These are phyloP conservation scores for Phrixothrix hirtus DNA, from an alignment of 2,888 invertebrate species.

Conservation along the genomic window DNA sequence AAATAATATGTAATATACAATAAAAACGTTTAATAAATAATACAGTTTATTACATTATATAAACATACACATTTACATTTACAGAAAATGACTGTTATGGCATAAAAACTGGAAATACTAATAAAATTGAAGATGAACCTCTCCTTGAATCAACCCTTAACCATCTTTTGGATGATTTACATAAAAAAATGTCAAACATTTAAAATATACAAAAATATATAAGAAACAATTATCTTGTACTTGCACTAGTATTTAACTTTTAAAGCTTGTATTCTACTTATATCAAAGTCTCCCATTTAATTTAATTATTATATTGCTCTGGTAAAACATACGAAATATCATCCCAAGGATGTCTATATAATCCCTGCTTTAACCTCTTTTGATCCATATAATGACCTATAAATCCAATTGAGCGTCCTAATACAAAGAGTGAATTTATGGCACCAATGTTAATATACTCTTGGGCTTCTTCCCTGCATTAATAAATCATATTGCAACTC, in stretches of 20 bases:
- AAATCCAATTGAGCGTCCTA: slow-evolving; percentile 97
- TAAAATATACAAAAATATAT: neutral
- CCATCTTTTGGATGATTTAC: neutral
- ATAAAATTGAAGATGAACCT: neutral
- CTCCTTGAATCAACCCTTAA: neutral
- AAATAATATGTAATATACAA: neutral
- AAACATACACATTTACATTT: neutral
- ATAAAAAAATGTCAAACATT: neutral
- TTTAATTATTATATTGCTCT: slow-evolving; percentile 64
- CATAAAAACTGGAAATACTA: neutral
- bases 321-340: slow-evolving; percentile 91
- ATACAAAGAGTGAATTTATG: slow-evolving; percentile 96
- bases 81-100: neutral
- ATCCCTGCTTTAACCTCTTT: slow-evolving; percentile 96
- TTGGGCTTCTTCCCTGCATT: slow-evolving; percentile 86
- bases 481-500: slow-evolving; percentile 8
- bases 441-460: slow-evolving; percentile 98
- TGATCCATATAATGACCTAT: slow-evolving; percentile 99
- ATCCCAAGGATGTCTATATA: slow-evolving; percentile 99
- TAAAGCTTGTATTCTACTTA: neutral
- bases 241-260: neutral
- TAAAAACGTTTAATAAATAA: neutral
- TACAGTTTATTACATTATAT: neutral
- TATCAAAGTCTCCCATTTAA: no score
- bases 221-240: neutral